phyloP scores from a whole-genome alignment of 2,797 vertebrate species.

The Sebastiscus tertius region DNA sequence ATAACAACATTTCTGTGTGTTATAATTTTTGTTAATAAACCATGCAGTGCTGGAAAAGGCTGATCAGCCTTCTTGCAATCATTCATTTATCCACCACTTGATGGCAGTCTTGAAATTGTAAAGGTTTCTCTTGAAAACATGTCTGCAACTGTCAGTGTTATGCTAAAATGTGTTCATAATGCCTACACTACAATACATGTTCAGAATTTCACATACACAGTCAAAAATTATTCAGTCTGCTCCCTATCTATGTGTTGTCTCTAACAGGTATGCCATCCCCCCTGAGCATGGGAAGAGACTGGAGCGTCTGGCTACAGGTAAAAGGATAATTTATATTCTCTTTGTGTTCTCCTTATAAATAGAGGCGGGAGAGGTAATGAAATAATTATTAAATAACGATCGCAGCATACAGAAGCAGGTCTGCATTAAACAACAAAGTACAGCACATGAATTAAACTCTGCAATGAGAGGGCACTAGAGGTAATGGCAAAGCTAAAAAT shows the following conservation, averaged over 20 bases:
- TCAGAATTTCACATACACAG: conserved; percentile 16
- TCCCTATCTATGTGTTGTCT: conserved; percentile 31
- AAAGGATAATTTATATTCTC: conserved; percentile 21
- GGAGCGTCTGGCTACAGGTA: conserved; percentile 86
- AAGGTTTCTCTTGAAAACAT: neutral
- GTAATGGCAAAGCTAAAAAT: conserved; percentile 17
- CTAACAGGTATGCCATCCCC: conserved; percentile 84
- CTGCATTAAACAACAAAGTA: conserved; percentile 40
- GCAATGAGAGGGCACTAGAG: conserved; percentile 10
- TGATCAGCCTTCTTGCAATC: neutral
- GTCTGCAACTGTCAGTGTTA: neutral
- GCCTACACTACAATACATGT: neutral
- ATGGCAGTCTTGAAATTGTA: conserved; percentile 74
- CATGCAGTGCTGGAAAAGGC: neutral
- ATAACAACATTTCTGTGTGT: neutral
- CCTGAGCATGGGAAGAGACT: conserved; percentile 86
- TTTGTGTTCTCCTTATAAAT: conserved; percentile 18
- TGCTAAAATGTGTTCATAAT: neutral
- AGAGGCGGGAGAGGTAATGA: conserved; percentile 5
- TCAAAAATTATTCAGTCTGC: conserved; percentile 36
- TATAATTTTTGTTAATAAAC: neutral
- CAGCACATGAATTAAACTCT: conserved; percentile 22
- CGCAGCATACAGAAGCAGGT: conserved; percentile 22
- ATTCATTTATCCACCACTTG: conserved; percentile 68
- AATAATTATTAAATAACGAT: conserved; percentile 38